phyloP scores from a whole-genome alignment of 2,888 invertebrate genomes.

The Ceramica pisi region DNA sequence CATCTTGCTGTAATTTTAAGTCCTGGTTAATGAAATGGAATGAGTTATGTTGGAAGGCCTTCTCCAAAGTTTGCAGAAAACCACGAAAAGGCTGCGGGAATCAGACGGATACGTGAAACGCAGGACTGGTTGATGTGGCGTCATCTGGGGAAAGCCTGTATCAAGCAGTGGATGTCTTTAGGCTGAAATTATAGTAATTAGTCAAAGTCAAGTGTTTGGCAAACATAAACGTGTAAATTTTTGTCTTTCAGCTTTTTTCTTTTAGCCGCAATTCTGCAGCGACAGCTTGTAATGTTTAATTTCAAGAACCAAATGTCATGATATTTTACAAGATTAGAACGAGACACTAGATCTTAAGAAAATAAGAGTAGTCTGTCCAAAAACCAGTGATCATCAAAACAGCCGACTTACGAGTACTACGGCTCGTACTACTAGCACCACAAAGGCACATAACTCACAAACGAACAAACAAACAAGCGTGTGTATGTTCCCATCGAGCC shows the following conservation, averaged over 20 bases:
- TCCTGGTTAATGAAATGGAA: background rate
- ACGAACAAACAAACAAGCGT: slow-evolving; percentile 41
- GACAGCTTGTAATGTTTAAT: no score
- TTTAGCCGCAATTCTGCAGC: no score
- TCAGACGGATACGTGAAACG: background rate
- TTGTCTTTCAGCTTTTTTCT: no score
- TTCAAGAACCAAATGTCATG: no score
- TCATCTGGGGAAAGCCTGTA: background rate
- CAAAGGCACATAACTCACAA: slow-evolving; percentile 41
- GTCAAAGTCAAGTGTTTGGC: no score
- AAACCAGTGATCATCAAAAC: slow-evolving; percentile 9
- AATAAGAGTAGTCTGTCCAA: background rate
- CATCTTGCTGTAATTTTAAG: background rate
- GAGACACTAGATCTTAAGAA: background rate
- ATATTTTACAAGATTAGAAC: background rate
- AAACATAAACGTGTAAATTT: no score
- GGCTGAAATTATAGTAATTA: background rate
- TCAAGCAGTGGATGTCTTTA: no score
- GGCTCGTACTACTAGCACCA: slow-evolving; percentile 16
- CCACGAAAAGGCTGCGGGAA: background rate
- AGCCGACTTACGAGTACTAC: slow-evolving; percentile 5
- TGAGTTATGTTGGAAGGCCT: background rate
- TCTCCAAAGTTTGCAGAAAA: background rate
- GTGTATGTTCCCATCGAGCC: slow-evolving; percentile 63
- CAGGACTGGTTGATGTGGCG: background rate